Evolutionary conservation across 1,140 invertebrate genomes (phyloP), one percentile per base, ranked within the genome.

Genomic region (Protaetia brevitarsis): DNA sequence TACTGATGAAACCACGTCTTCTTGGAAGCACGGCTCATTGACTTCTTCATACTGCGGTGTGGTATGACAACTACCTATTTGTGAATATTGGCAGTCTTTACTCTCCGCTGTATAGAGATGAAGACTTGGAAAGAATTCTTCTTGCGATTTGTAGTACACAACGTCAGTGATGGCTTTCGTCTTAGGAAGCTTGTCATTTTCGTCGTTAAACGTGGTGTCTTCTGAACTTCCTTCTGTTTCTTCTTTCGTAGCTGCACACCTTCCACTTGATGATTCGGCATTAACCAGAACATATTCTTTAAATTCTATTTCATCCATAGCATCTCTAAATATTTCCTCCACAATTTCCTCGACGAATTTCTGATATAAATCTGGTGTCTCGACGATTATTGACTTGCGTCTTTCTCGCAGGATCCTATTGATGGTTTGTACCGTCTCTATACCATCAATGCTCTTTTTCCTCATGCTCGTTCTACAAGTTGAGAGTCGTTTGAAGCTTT

Each of bases 231-330:
- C 11, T 41, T 16, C 11, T 16, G 1, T 3, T 37, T 27, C 3
- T 56, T 56, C 1, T 19, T 56, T 56, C 19, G 31, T n/a, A 34
- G 31, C 31, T n/a, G 7, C 7, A 34, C 7, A 7, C 31, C n/a
- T n/a, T 7, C 7, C 31, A 7, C 31, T 7, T 34, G 7, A 34
- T 34, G 7, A 34, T 7, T 34, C n/a, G 7, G 7, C 26, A 10
- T 29, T 16, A 1, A 16, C 57, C 26, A 59, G 1, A 6, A 30
- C 11, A 29, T 16, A 34, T 62, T 31, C 31, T 16, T 62, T 30
- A 23, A 34, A 29, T 13, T 62, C 60, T 36, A 62, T 36, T 36
- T 62, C 60, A 36, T 62, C 31, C 21, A 62, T 62, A 4, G 21
- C 31, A 23, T 62, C 60, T 13, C 29, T 26, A 36, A 62, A 34